Evolutionary conservation across 2,797 vertebrate species (phyloP).

Genomic region (Enteromius paludinosus): DNA sequence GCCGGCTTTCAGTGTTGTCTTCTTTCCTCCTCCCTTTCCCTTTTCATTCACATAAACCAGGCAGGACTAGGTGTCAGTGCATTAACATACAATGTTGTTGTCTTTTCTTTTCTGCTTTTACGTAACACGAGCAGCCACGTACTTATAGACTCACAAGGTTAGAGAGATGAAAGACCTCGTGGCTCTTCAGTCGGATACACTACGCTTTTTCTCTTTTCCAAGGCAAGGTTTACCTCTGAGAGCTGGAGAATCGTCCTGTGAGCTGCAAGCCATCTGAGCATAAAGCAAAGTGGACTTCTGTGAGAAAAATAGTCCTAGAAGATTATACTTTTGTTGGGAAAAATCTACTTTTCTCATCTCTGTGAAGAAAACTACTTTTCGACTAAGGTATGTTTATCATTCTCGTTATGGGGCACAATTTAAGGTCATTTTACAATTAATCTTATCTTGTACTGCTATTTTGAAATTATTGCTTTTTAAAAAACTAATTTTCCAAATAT

Average conservation of each 20-base stretch:
- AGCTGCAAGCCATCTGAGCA: slow-evolving; percentile 59
- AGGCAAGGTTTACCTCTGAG: slow-evolving; percentile 62
- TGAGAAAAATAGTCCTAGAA: not conserved
- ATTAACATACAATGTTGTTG: slow-evolving; percentile 74
- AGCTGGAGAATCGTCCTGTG: slow-evolving; percentile 68
- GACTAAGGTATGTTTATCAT: slow-evolving; percentile 73
- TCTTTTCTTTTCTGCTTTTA: slow-evolving; percentile 71
- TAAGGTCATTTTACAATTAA: not conserved
- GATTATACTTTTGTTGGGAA: not conserved
- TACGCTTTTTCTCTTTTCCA: slow-evolving; percentile 42
- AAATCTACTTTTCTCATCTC: slow-evolving; percentile 47
- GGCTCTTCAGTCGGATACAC: slow-evolving; percentile 62
- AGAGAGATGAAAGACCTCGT: slow-evolving; percentile 77
- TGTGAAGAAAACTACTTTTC: slow-evolving; percentile 59
- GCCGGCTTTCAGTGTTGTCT: slow-evolving; percentile 73
- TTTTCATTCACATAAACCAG: slow-evolving; percentile 62
- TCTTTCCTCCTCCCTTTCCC: slow-evolving; percentile 45
- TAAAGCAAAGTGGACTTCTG: slow-evolving; percentile 53
- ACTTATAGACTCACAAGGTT: slow-evolving; percentile 73
- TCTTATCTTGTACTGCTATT: not conserved
- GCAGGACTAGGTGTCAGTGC: slow-evolving; percentile 71
- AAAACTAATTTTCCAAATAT: not conserved
- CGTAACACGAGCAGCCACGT: slow-evolving; percentile 66
- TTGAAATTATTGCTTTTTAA: not conserved
- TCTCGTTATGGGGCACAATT: not conserved